Conservation (phyloP, 2,113 vertebrate genomes). For the Cyanocitta stelleri region DNA sequence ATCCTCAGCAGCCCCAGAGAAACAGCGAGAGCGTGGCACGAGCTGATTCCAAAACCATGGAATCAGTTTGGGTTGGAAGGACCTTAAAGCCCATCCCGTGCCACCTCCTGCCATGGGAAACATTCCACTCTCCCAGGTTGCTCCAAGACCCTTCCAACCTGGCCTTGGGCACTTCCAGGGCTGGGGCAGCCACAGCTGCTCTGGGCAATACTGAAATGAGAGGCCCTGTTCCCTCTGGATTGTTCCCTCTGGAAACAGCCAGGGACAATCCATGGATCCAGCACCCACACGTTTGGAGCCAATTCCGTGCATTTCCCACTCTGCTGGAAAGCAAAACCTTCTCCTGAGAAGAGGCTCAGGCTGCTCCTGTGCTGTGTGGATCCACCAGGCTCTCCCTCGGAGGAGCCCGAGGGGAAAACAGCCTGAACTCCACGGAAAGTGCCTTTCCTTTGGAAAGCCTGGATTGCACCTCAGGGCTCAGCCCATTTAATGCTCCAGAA, state of each 20-base stretch:
- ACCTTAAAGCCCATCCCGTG: background rate
- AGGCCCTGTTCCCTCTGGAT: background rate
- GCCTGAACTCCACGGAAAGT: background rate
- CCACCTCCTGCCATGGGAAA: background rate
- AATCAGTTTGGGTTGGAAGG: background rate
- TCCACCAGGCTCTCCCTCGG: background rate
- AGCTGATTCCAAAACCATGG: background rate
- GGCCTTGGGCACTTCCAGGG: background rate
- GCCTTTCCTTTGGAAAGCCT: background rate
- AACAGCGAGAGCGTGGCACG: rapidly evolving
- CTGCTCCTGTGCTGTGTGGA: background rate
- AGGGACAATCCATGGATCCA: background rate
- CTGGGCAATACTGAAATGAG: background rate
- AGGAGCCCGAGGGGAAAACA: background rate
- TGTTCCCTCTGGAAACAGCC: no score
- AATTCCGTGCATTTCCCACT: background rate
- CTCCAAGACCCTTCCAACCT: background rate
- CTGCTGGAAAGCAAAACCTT: background rate
- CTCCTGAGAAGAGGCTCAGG: background rate
- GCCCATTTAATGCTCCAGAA: background rate
- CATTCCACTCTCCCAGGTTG: background rate
- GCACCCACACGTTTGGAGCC: rapidly evolving
- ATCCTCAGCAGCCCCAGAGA: background rate
- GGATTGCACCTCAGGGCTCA: background rate
- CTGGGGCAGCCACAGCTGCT: background rate